Conservation (phyloP, 2,888 invertebrate genomes). For the Mongoloraphidia duomilia region DNA sequence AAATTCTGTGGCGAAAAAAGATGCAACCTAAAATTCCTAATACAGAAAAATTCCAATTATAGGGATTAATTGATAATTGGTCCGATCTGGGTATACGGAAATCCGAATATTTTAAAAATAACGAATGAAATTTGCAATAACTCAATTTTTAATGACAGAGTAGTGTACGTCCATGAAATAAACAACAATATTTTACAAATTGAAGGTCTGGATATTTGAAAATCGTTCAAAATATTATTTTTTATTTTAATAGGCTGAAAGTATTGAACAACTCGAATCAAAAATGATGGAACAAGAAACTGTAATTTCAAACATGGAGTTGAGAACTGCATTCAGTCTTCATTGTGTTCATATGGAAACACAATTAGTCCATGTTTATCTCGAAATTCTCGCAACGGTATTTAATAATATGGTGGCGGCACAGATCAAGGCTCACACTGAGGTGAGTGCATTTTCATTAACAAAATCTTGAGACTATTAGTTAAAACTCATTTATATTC, state of each 20-base stretch:
- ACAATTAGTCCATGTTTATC: conserved; percentile 42
- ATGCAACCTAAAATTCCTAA: too few relatives aligned
- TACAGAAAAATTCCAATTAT: too few relatives aligned
- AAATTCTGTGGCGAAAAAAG: background rate
- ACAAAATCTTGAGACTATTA: background rate
- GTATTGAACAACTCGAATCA: conserved; percentile 42
- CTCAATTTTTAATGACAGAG: too few relatives aligned
- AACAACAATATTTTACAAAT: too few relatives aligned
- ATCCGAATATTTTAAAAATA: too few relatives aligned
- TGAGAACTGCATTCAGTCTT: conserved; percentile 43
- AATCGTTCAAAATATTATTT: too few relatives aligned
- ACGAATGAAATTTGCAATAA: too few relatives aligned
- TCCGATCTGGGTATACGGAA: background rate
- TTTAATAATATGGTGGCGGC: conserved; percentile 39
- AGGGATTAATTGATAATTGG: too few relatives aligned
- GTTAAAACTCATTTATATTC: too few relatives aligned
- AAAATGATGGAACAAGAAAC: conserved; percentile 47
- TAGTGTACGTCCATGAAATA: too few relatives aligned
- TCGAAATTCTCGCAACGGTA: conserved; percentile 42
- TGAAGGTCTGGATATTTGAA: too few relatives aligned
- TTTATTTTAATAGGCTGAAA: conserved; percentile 33
- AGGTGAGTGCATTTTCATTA: conserved; percentile 27
- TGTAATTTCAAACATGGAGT: conserved; percentile 43
- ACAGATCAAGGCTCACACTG: conserved; percentile 37
- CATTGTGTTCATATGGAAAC: conserved; percentile 49